Conservation (phyloP, 2,797 vertebrate species). For the Odontamblyopus lacepedii region DNA sequence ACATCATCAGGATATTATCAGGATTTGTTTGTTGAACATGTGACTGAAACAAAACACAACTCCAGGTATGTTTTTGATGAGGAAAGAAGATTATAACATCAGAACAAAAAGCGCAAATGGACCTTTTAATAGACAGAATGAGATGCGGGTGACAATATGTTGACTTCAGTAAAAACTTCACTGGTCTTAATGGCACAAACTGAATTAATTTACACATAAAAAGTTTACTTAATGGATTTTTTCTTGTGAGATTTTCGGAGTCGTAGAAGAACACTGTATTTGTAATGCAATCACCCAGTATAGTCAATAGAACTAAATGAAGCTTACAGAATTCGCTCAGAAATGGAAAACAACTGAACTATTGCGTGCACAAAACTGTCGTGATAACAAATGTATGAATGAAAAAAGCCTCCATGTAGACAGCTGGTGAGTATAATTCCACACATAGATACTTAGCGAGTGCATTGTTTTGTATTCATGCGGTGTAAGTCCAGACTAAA, state of each 20-base stretch:
- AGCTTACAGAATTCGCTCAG: background rate
- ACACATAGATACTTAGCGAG: constrained; percentile 27
- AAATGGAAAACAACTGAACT: background rate
- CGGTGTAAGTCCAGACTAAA: constrained; percentile 39
- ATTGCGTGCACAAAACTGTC: constrained; percentile 1
- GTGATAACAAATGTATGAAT: constrained; percentile 21
- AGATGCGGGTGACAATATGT: too few relatives aligned
- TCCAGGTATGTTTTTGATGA: too few relatives aligned
- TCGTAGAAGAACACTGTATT: background rate
- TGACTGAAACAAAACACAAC: too few relatives aligned
- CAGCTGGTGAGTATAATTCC: constrained; percentile 41
- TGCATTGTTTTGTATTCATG: constrained; percentile 49
- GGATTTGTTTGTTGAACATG: too few relatives aligned
- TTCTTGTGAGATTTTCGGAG: background rate
- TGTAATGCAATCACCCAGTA: background rate
- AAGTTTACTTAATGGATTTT: background rate
- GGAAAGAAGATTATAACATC: too few relatives aligned
- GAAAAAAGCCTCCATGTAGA: constrained; percentile 6
- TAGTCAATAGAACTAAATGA: background rate
- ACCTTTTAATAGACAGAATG: too few relatives aligned
- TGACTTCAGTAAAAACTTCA: too few relatives aligned
- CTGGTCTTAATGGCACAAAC: too few relatives aligned
- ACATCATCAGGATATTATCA: too few relatives aligned
- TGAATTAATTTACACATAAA: too few relatives aligned
- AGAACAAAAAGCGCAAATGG: too few relatives aligned